Evolutionary conservation across 2,797 vertebrate species (phyloP).

Genomic region (Menidia menidia): DNA sequence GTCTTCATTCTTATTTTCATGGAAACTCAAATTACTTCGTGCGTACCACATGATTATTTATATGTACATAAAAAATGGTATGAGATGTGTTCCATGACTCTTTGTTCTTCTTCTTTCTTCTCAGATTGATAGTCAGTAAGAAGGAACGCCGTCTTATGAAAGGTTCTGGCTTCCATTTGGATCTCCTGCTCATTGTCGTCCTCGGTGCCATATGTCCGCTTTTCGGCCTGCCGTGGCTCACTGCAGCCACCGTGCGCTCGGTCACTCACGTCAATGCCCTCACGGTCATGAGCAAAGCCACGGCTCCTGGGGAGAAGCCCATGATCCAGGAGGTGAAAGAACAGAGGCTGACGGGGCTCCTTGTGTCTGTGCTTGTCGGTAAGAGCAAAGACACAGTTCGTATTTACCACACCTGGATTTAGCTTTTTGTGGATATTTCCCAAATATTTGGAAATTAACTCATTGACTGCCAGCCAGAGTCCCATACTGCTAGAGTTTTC

Average conservation of each 20-base stretch:
- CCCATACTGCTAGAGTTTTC: too few species aligned
- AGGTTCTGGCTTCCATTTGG: slow-evolving; percentile 97
- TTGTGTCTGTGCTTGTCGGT: slow-evolving; percentile 93
- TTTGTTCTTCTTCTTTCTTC: background rate
- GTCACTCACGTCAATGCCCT: slow-evolving; percentile 97
- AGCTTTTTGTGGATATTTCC: too few species aligned
- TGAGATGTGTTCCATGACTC: background rate
- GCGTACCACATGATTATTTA: slow-evolving; percentile 63
- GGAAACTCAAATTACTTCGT: slow-evolving; percentile 99
- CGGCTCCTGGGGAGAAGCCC: slow-evolving; percentile 94
- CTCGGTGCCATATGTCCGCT: slow-evolving; percentile 94
- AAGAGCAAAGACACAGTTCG: slow-evolving; percentile 55
- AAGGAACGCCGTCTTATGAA: slow-evolving; percentile 93
- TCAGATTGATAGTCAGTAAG: slow-evolving; percentile 95
- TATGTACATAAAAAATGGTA: background rate
- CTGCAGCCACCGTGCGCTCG: slow-evolving; percentile 93
- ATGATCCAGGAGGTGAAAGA: slow-evolving; percentile 90
- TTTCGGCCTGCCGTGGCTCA: slow-evolving; percentile 96
- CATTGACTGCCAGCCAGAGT: too few species aligned
- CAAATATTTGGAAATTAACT: too few species aligned
- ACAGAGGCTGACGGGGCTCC: slow-evolving; percentile 91
- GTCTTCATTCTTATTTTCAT: slow-evolving; percentile 99
- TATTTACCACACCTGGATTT: too few species aligned
- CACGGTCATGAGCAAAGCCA: slow-evolving; percentile 97
- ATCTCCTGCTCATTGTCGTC: slow-evolving; percentile 94